Evolutionary conservation across 2,113 vertebrate genomes (phyloP), one percentile per base, ranked within the genome.

Genomic region (Tonatia bakeri): DNA sequence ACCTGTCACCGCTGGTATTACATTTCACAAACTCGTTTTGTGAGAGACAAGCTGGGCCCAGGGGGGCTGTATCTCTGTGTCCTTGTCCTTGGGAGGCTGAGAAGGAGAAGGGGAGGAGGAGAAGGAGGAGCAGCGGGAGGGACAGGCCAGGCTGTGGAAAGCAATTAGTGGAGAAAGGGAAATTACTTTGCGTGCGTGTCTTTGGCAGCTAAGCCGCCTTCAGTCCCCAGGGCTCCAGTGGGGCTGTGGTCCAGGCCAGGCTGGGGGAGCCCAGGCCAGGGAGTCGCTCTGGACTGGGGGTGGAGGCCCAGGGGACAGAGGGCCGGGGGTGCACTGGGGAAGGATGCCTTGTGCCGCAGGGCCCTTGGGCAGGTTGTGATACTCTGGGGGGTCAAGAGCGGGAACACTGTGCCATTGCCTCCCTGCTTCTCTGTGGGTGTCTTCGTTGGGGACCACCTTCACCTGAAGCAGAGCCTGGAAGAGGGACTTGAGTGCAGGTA

Each of bases 21-120:
- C 77, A 65, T 97, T 89, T 88, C 81, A 45, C 91, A 94, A 96
- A 82, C 54, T 69, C 40, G 0, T 95, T 84, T 82, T 47, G 76
- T 96, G 90, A 94, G 90, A 92, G 85, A 94, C 77, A 50, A 64
- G 96, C 88, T 38, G 73, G 94, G 82, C 97, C 94, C 97, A 92
- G 56, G 93, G 82, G 96, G 86, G 54, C 85, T 0, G 1, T 96
- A 64, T 69, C 77, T 95, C 70, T 19, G 56, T 31, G 70, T 97
- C 84, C 77, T 87, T 79, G 95, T 97, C 97, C 97, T 97, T 97
- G 95, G 77, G 95, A 96, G 65, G 59, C 3, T 6, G 94, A n/a
- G 79, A 82, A 91, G 70, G 90, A 95, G 93, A 93, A 33, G 65
- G 61, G 89, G 95, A 90, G 89, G 97, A 72, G 94, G 50, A 38